Conservation (phyloP, 2,113 vertebrate species). For the Clarias gariepinus region DNA sequence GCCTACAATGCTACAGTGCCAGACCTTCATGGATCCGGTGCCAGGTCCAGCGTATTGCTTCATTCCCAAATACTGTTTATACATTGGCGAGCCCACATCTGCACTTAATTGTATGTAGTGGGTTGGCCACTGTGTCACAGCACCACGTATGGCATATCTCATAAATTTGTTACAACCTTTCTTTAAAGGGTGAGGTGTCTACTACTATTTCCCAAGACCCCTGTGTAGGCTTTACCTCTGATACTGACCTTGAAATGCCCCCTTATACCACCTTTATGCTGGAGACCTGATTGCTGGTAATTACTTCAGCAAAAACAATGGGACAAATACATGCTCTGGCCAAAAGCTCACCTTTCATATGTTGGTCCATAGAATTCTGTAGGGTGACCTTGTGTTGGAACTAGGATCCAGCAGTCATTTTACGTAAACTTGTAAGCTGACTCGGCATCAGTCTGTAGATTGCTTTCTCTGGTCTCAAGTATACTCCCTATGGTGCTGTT, state of each 20-base stretch:
- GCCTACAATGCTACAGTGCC: too few relatives aligned
- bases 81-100: not conserved
- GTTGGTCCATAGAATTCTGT: not conserved
- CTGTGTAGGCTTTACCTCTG: not conserved
- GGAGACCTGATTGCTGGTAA: not conserved
- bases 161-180: not conserved
- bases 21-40: too few relatives aligned
- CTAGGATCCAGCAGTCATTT: not conserved
- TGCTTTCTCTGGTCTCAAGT: not conserved
- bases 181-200: not conserved
- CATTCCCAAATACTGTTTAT: not conserved
- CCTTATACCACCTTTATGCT: not conserved
- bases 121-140: not conserved
- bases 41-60: not conserved
- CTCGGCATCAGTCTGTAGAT: not conserved
- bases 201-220: not conserved
- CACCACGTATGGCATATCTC: not conserved
- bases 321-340: not conserved
- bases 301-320: not conserved
- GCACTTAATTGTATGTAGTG: not conserved
- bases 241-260: not conserved
- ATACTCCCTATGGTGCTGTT: not conserved
- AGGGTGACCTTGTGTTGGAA: not conserved
- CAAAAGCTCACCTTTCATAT: not conserved
- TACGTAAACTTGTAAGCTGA: not conserved